Evolutionary conservation across 2,113 vertebrate species (phyloP).

Genomic region (Burhinus oedicnemus): DNA sequence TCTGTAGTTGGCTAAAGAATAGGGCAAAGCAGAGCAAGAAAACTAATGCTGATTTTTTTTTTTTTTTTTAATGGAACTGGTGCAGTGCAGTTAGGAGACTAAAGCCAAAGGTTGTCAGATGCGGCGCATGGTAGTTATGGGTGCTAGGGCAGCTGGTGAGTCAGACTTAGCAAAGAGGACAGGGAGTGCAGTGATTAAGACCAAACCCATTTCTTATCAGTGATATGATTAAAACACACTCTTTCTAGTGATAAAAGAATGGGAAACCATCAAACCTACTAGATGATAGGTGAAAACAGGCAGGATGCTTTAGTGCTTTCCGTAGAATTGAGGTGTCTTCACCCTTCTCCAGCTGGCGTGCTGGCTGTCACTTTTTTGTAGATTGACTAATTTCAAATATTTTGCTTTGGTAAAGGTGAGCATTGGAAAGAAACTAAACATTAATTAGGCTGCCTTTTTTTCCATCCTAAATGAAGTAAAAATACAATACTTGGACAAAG

Average conservation of each 20-base stretch:
- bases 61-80: not conserved
- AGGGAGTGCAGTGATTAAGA: not conserved
- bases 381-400: not conserved
- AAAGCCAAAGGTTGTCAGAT: no score
- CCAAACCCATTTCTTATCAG: not conserved
- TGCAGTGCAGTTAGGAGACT: not conserved
- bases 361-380: not conserved
- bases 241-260: not conserved
- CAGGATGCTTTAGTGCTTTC: not conserved
- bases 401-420: not conserved
- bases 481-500: not conserved
- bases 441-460: not conserved
- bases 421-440: not conserved
- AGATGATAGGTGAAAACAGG: not conserved
- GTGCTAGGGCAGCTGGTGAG: not conserved
- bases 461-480: not conserved
- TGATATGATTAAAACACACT: not conserved
- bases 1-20: not conserved
- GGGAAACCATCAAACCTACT: not conserved
- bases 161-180: not conserved
- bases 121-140: fast-evolving
- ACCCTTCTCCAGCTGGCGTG: not conserved
- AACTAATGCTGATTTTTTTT: not conserved
- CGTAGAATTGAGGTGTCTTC: not conserved
- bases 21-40: not conserved